These are phyloP conservation scores for Cyphomyrus discorhynchus DNA, from an alignment of 2,113 vertebrate genomes.

Conservation along the genomic window DNA sequence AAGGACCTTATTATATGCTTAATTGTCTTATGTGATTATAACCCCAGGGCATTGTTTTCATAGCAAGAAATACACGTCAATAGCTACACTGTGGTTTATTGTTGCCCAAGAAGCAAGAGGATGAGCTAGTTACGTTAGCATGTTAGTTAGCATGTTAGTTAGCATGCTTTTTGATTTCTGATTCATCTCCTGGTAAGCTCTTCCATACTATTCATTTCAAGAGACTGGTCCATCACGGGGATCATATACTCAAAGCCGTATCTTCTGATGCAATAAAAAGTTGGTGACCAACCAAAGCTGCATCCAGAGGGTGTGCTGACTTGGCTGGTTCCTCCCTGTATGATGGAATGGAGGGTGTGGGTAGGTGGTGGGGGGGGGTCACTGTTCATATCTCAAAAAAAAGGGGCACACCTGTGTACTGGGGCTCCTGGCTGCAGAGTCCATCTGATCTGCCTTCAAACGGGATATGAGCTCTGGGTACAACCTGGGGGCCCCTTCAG, in stretches of 20 bases:
- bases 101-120: not conserved
- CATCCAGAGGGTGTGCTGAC: not conserved
- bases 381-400: not conserved
- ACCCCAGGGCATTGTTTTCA: not conserved
- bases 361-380: not conserved
- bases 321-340: not conserved
- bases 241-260: not conserved
- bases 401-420: conserved; percentile 25
- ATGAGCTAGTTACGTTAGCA: not conserved
- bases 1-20: not conserved
- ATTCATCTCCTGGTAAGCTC: conserved; percentile 35
- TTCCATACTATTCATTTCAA: conserved; percentile 8
- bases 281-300: not conserved
- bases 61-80: not conserved
- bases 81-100: not conserved
- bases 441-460: conserved; percentile 33
- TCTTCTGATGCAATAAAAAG: not conserved
- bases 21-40: not conserved
- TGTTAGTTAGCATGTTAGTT: not conserved
- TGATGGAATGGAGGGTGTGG: not conserved
- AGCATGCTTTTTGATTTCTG: conserved; percentile 17
- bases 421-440: conserved; percentile 27
- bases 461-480: conserved; percentile 28
- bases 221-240: not conserved
- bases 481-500: not conserved